A percentile compares a stretch with the other conserved stretches of the same genome.
Evolutionary conservation across 2,888 invertebrate genomes (phyloP).

Genomic region (Eulithis prunata): DNA sequence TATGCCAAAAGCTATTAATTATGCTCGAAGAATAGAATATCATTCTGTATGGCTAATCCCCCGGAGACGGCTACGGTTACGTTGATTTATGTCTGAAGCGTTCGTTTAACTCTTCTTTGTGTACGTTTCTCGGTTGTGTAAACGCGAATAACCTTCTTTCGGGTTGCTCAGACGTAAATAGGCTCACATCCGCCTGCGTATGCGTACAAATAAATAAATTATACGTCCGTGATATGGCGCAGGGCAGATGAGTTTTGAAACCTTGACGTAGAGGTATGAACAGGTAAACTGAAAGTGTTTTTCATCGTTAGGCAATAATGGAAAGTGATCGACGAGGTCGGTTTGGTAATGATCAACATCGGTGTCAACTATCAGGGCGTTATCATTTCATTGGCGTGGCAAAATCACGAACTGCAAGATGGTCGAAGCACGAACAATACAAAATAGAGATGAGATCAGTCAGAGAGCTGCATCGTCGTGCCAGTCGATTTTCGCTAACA

Average conservation of each 20-base stretch:
- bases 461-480: conserved; percentile 35
- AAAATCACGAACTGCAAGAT: conserved; percentile 43
- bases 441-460: conserved; percentile 61
- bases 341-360: conserved; percentile 49
- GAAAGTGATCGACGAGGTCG: conserved; percentile 58
- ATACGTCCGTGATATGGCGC: conserved; percentile 62
- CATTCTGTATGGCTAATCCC: conserved; percentile 74
- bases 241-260: conserved; percentile 62
- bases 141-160: conserved; percentile 76
- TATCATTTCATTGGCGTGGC: conserved; percentile 59
- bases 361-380: conserved; percentile 55
- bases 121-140: conserved; percentile 68
- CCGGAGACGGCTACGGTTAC: conserved; percentile 80
- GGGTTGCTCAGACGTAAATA: conserved; percentile 70
- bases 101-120: conserved; percentile 77
- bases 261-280: conserved; percentile 53
- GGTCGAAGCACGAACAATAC: conserved; percentile 55
- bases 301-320: conserved; percentile 57
- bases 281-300: conserved; percentile 51
- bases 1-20: conserved; percentile 83
- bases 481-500: conserved; percentile 51
- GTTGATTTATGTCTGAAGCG: conserved; percentile 79
- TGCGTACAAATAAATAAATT: conserved; percentile 68
- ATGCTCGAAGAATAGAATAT: conserved; percentile 80
- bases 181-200: conserved; percentile 63